Evolutionary conservation across 2,797 vertebrate species (phyloP).

Genomic region (Mycteria americana): DNA sequence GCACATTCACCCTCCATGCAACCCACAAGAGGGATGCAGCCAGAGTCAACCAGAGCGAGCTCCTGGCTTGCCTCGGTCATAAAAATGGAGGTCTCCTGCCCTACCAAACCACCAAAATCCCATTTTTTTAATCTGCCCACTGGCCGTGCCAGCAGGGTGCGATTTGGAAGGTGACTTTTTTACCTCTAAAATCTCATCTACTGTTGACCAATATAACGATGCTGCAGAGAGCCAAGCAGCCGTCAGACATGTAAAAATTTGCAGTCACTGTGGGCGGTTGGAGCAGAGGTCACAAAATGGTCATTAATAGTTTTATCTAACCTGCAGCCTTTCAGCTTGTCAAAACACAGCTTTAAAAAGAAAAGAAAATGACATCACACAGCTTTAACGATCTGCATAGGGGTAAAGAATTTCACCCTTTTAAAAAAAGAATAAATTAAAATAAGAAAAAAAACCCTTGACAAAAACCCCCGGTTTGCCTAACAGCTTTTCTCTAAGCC

Average conservation of each 20-base stretch:
- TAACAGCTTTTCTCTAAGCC: conserved; percentile 30
- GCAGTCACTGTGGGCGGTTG: background rate
- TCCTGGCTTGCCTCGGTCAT: background rate
- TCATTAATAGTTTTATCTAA: background rate
- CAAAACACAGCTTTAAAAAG: background rate
- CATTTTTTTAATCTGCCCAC: background rate
- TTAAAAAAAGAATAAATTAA: background rate
- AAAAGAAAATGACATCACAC: conserved; percentile 11
- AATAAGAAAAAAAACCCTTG: background rate
- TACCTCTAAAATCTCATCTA: conserved; percentile 17
- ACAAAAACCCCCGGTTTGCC: background rate
- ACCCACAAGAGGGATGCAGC: background rate
- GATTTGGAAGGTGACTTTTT: background rate
- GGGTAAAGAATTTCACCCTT: background rate
- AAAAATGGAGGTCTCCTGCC: background rate
- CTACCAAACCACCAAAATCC: background rate
- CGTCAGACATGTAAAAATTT: background rate
- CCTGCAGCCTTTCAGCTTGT: background rate
- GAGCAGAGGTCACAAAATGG: conserved; percentile 27
- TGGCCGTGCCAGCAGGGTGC: background rate
- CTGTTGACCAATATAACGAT: background rate
- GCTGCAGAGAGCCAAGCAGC: background rate
- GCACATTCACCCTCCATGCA: background rate
- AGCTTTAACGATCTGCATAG: background rate
- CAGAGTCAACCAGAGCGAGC: background rate